Evolutionary conservation across 2,113 vertebrate species (phyloP), one percentile per base, ranked within the genome.

Genomic region (Orientallactaga bullata): DNA sequence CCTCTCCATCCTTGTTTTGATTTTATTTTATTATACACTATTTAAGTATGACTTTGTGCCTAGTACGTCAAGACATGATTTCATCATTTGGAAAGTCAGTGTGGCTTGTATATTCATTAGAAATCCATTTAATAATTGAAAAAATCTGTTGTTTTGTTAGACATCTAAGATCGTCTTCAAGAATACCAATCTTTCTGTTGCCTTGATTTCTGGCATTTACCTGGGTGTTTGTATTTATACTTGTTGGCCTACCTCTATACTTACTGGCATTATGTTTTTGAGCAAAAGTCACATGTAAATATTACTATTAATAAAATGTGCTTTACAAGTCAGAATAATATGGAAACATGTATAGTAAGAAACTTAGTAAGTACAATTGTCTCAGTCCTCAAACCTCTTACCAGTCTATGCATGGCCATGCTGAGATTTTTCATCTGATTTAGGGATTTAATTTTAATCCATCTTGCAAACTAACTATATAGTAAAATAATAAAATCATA

Each of bases 51-150:
- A 42, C 2, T 66, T 60, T 60, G 24, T 79, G 23, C 8, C 76
- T 83, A 26, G 30, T 35, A 76, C 42, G 37, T 35, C 47, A 87
- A 66, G 65, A 95, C 86, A 87, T 89, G 10, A 91, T 61, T 51
- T 88, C 60, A 92, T 30, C 42, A 74, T 5, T 61, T 87, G 35
- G 26, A 89, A 89, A 87, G 20, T 26, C 42, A 55, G 26, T 10
- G 51, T 89, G 74, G 47, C 81, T 95, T 90, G 21, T 32, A 47
- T 77, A 60, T 17, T 84, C 83, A 77, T 35, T 37, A 85, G 37
- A 35, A 81, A 88, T 81, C 71, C 90, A 55, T 82, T 88, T 68
- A 89, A 81, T 91, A 66, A 85, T 73, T 26, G 72, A 68, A 86
- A 47, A 71, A 91, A 81, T 91, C 39, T 1, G 80, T 58, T 73